Base-by-base conservation (phyloP, 2,113 vertebrate species). In the Marmota monax region DNA sequence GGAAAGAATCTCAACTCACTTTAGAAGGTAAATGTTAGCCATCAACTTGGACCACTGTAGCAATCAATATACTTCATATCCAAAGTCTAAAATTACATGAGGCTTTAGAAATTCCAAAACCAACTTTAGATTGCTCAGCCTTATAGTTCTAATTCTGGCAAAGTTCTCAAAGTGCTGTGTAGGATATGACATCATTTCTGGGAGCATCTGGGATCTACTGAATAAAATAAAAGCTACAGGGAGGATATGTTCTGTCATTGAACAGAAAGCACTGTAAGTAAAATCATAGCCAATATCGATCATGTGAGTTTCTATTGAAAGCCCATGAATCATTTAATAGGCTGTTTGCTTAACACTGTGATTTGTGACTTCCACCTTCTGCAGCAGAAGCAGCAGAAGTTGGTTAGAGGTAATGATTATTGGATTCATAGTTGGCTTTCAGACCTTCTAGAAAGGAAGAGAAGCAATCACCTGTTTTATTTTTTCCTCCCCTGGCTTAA, bases 401-500 rank as follows among this genome's bases (percentile, higher is more conserved):
- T 96, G 85, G 25, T 58, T 90, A 79, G 93, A 90, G 88, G 94
- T 48, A 84, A 77, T 58, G 48, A 85, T 86, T 86, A 11, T 6
- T 80, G 79, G 74, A 65, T 56, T 45, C 45, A 61, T 17, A 78
- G 77, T 45, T 93, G 95, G 79, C 80, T 74, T 92, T 96, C n/a
- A 74, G 61, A 79, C 27, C 65, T 79, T 95, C 79, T 88, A 83
- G 90, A 95, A 96, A 95, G 97, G 88, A 92, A 97, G 95, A 96
- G 80, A 98, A 97, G 96, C 96, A 97, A 98, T 92, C 80, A 96
- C 97, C 94, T 97, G 96, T 90, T 96, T 98, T 98, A 98, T 94
- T 97, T 98, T 98, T 96, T 96, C 93, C 90, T 96, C 70, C 93
- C 51, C 85, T 84, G 97, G 94, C 96, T 97, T 97, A 96, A 97